Conservation (phyloP, 2,888 invertebrate species). For the Epinotia nisella region DNA sequence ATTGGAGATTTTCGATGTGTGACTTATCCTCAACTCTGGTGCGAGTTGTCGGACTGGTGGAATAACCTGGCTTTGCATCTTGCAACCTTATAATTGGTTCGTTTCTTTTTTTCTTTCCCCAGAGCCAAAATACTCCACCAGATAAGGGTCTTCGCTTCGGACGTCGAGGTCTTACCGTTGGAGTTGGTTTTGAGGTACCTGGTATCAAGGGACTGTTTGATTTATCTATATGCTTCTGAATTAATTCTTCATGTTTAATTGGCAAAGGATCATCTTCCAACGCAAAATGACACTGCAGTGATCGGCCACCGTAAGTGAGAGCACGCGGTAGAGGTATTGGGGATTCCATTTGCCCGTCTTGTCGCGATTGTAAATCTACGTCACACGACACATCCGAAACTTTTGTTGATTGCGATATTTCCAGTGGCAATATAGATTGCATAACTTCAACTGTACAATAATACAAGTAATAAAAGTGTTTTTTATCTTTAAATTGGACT, state of each 20-base stretch:
- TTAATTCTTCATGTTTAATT: not conserved
- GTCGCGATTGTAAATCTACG: not conserved
- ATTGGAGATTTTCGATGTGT: not conserved
- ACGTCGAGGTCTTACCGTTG: not conserved
- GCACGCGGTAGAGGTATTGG: not conserved
- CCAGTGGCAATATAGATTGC: not conserved
- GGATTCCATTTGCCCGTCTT: not conserved
- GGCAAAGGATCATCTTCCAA: not conserved
- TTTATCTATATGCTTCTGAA: not conserved
- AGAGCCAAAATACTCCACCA: slow-evolving; percentile 4
- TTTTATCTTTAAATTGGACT: not conserved
- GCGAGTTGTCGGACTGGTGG: not conserved
- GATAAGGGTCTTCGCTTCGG: slow-evolving; percentile 7
- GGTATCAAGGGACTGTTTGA: not conserved
- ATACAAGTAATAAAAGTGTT: slow-evolving; percentile 16
- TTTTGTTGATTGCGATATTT: not conserved
- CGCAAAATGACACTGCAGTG: not conserved
- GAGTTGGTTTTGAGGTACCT: not conserved
- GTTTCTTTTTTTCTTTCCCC: slow-evolving; percentile 11
- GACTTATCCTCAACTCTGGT: not conserved
- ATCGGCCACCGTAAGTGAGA: not conserved
- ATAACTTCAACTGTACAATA: slow-evolving; percentile 5
- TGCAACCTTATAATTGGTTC: not conserved
- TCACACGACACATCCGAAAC: not conserved
- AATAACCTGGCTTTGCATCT: not conserved